Evolutionary conservation across 2,888 invertebrate species (phyloP), one percentile per base, ranked within the genome.

Genomic region (Penaeus monodon): DNA sequence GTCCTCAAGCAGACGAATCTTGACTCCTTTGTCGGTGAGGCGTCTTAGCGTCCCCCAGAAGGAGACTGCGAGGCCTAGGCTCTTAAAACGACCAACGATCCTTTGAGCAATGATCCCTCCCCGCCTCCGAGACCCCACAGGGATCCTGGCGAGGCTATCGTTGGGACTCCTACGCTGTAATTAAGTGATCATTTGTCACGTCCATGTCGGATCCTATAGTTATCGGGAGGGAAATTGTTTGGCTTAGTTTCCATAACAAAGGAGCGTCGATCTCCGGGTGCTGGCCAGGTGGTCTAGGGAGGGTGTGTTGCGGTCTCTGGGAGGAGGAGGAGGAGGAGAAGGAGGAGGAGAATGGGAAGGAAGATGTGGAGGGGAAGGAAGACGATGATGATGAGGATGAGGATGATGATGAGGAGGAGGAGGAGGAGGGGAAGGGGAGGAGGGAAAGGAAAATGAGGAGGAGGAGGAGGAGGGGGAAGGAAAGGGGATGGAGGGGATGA

Each of bases 121-220:
- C 33, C 44, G 44, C 44, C 44, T 44, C 44, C 44, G 10, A 44
- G 10, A 44, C 44, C 44, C 10, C 44, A 44, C 44, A 10, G 44
- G 44, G 44, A 44, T 44, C 44, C 44, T 44, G 44, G 0, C 44
- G 79, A 57, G n/a, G 29, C 76, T 83, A 76, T 83, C 83, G 76
- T 76, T 22, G 12, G 38, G 33, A 17, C 29, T 17, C 14, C 44
- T 17, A 74, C 74, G 64, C 65, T 85, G 80, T 80, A 80, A 85
- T 85, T 85, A 85, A 80, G 85, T 80, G 85, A 85, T 85, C 85
- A 85, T 85, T 85, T 85, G 85, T 85, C 85, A 85, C 85, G 79
- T 85, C 79, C 85, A 80, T 79, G 70, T 85, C 85, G 80, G 79
- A 22, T 68, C 68, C n/a, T 63, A 79, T 70, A 85, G 80, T 63